These are phyloP conservation scores for Poliocrania exsul DNA, from an alignment of 2,797 vertebrate species.

Conservation along the genomic window DNA sequence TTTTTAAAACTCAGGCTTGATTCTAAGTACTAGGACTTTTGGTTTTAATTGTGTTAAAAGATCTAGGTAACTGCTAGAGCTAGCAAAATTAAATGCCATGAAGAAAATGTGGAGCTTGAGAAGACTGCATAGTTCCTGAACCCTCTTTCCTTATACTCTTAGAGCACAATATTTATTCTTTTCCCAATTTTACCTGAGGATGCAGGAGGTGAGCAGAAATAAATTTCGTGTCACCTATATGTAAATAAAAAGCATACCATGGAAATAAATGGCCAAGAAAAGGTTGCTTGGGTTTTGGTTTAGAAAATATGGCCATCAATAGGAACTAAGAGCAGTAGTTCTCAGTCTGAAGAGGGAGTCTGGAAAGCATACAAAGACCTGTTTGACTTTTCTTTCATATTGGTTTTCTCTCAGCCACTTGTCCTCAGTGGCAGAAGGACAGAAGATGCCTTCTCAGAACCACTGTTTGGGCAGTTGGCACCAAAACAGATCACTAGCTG, in stretches of 20 bases:
- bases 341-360: background rate
- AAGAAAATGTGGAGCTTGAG: background rate
- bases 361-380: background rate
- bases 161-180: background rate
- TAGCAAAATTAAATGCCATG: background rate
- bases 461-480: background rate
- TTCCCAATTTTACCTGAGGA: background rate
- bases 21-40: background rate
- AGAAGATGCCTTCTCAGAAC: background rate
- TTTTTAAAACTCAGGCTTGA: background rate
- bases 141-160: background rate
- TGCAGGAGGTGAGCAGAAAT: background rate
- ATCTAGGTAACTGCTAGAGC: background rate
- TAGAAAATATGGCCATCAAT: background rate
- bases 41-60: background rate
- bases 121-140: background rate
- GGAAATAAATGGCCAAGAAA: background rate
- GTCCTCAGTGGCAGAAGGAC: background rate
- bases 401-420: rapidly evolving
- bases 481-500: background rate
- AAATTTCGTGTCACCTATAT: background rate
- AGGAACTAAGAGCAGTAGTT: background rate
- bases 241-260: background rate
- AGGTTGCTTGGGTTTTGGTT: background rate
- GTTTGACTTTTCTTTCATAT: background rate